These are phyloP conservation scores for Portunus trituberculatus DNA, from an alignment of 1,140 invertebrate species.

Conservation along the genomic window DNA sequence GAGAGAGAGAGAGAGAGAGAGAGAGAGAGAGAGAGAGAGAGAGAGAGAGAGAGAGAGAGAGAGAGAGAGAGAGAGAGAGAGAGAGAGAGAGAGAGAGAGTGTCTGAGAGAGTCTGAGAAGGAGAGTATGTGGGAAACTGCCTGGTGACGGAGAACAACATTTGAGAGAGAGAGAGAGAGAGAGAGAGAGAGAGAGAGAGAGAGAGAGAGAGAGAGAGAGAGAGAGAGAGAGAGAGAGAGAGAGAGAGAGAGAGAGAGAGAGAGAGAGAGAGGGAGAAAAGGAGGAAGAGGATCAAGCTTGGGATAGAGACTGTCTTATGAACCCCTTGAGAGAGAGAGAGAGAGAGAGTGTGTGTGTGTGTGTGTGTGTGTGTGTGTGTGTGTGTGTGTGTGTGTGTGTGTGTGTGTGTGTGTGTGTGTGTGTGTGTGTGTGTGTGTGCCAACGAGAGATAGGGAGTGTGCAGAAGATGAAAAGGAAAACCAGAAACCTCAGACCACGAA, in stretches of 20 bases:
- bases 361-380: too few relatives aligned
- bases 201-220: constrained; percentile 29
- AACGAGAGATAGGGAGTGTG: too few relatives aligned
- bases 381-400: too few relatives aligned
- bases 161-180: neutral
- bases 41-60: too few relatives aligned
- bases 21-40: too few relatives aligned
- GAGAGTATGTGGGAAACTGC: neutral
- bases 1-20: too few relatives aligned
- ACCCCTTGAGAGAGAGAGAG: neutral
- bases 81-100: neutral
- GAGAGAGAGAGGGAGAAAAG: neutral
- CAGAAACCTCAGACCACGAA: too few relatives aligned
- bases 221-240: constrained; percentile 28
- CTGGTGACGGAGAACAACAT: neutral
- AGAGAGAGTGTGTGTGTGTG: neutral
- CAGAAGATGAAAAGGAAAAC: too few relatives aligned
- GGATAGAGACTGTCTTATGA: too few relatives aligned
- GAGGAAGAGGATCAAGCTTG: neutral
- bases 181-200: constrained; percentile 3
- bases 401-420: too few relatives aligned
- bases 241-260: constrained; percentile 3
- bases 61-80: neutral
- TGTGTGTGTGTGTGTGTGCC: too few relatives aligned
- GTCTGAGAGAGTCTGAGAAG: neutral